phyloP scores from a whole-genome alignment of 2,888 invertebrate species.

The Apeira syringaria region DNA sequence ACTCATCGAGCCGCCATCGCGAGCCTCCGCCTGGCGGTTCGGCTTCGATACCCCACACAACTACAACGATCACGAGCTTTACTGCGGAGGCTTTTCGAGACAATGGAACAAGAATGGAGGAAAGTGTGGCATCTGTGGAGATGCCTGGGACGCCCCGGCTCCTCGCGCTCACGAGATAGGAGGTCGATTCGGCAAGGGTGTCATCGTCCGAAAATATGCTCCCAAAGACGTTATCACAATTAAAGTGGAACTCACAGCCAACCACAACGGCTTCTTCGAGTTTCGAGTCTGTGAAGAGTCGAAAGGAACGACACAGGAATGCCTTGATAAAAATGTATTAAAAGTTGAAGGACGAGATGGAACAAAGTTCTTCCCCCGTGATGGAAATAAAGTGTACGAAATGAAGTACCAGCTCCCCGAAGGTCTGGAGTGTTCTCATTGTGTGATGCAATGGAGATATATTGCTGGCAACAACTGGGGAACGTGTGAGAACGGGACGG shows the following conservation, averaged over 20 bases:
- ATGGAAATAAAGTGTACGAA: slow-evolving; percentile 91
- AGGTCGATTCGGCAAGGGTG: slow-evolving; percentile 91
- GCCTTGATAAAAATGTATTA: slow-evolving; percentile 89
- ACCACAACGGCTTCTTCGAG: slow-evolving; percentile 93
- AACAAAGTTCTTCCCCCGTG: slow-evolving; percentile 88
- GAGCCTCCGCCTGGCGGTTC: slow-evolving; percentile 94
- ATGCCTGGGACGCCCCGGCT: slow-evolving; percentile 88
- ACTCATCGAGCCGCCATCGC: slow-evolving; percentile 92
- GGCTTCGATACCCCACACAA: slow-evolving; percentile 94
- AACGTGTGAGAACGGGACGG: slow-evolving; percentile 87
- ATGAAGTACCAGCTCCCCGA: slow-evolving; percentile 86
- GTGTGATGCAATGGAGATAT: slow-evolving; percentile 95
- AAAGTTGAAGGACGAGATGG: slow-evolving; percentile 76
- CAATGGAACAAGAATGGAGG: slow-evolving; percentile 93
- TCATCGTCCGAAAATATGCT: slow-evolving; percentile 91
- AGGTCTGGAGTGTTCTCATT: slow-evolving; percentile 89
- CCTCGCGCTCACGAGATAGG: slow-evolving; percentile 93
- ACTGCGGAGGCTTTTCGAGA: slow-evolving; percentile 93
- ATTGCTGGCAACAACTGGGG: slow-evolving; percentile 95
- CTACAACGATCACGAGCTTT: slow-evolving; percentile 95
- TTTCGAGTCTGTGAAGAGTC: slow-evolving; percentile 91
- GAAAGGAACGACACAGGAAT: slow-evolving; percentile 88
- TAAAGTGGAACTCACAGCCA: slow-evolving; percentile 93
- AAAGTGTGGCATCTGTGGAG: slow-evolving; percentile 94
- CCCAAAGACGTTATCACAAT: slow-evolving; percentile 87